Conservation (phyloP, 2,113 vertebrate genomes). For the Procavia capensis region DNA sequence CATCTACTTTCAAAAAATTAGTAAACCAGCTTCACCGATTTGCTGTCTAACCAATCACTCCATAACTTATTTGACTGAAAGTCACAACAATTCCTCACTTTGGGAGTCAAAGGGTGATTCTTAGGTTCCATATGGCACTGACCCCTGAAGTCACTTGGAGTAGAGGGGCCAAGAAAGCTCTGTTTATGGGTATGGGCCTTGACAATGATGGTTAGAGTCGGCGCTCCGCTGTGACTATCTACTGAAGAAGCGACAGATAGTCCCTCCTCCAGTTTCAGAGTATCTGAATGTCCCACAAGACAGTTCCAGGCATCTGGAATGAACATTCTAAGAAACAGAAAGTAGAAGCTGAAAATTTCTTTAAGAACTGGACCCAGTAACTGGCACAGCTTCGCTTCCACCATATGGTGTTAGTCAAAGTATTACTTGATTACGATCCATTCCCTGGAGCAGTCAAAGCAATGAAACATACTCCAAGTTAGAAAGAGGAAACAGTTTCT, state of each 20-base stretch:
- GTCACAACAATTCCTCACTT: neutral
- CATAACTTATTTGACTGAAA: neutral
- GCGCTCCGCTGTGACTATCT: neutral
- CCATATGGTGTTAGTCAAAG: neutral
- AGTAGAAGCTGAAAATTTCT: neutral
- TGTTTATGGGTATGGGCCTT: accelerated
- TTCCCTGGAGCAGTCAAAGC: too few relatives aligned
- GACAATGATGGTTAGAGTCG: neutral
- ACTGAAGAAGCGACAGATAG: neutral
- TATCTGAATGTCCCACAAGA: accelerated
- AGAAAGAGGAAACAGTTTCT: too few relatives aligned
- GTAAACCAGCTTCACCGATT: neutral
- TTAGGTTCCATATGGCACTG: accelerated
- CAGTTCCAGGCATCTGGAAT: neutral
- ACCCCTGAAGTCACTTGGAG: neutral
- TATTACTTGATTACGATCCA: too few relatives aligned
- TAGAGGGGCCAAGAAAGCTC: neutral
- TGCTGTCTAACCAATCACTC: neutral
- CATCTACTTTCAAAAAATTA: neutral
- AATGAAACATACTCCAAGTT: too few relatives aligned
- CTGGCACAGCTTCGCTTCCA: too few relatives aligned
- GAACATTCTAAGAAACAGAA: neutral
- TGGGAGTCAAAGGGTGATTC: neutral
- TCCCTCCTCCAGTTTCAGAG: neutral
- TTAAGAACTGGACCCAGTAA: neutral